phyloP scores from a whole-genome alignment of 2,888 invertebrate species.

The Seira sanloemensis region DNA sequence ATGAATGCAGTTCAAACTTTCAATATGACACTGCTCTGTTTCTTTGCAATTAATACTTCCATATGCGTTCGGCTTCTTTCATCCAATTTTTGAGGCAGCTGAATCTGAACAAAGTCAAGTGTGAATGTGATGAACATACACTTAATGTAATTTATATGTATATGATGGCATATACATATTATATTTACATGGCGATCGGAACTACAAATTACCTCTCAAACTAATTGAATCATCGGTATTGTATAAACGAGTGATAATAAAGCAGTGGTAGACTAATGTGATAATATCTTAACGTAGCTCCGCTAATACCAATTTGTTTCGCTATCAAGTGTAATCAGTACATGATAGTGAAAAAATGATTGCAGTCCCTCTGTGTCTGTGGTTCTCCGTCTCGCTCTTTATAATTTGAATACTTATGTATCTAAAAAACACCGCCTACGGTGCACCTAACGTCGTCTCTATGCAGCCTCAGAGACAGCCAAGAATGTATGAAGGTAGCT shows the following conservation, averaged over 20 bases:
- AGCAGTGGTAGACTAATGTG: not conserved
- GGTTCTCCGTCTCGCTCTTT: too few species aligned
- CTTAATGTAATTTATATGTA: too few species aligned
- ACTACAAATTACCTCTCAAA: not conserved
- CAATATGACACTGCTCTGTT: too few species aligned
- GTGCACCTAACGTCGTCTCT: not conserved
- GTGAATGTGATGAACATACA: too few species aligned
- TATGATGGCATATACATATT: too few species aligned
- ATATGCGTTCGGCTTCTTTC: too few species aligned
- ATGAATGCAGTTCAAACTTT: too few species aligned
- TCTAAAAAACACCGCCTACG: not conserved
- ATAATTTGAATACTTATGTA: not conserved
- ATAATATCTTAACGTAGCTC: not conserved
- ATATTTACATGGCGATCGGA: not conserved
- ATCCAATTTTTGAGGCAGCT: too few species aligned
- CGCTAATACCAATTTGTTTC: not conserved
- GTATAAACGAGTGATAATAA: not conserved
- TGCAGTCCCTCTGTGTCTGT: not conserved
- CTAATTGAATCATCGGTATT: not conserved
- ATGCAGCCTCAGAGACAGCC: not conserved
- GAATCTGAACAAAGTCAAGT: too few species aligned
- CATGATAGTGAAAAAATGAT: not conserved
- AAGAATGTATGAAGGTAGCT: slow-evolving; percentile 31
- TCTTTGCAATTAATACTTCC: too few species aligned
- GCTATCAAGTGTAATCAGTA: not conserved